Conservation (phyloP, 1,140 invertebrate genomes). For the Subanguina moxae region DNA sequence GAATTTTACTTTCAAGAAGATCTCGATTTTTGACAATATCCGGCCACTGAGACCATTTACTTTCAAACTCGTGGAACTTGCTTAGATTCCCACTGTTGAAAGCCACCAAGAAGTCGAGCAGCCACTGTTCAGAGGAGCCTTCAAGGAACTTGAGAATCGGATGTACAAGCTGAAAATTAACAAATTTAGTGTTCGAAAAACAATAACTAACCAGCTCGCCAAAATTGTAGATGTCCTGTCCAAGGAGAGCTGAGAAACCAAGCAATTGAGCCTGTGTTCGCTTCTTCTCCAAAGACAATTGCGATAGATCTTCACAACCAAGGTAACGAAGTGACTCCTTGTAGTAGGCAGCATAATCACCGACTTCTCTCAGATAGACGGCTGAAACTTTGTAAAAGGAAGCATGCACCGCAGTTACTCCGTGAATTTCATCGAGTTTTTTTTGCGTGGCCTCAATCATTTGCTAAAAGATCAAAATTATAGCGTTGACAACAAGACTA, state of each 20-base stretch:
- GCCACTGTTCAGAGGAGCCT: conserved; percentile 78
- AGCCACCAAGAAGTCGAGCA: conserved; percentile 80
- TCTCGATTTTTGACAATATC: conserved; percentile 80
- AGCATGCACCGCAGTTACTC: conserved; percentile 85
- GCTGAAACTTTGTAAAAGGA: conserved; percentile 90
- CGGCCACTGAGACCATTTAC: conserved; percentile 75
- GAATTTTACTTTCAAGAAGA: conserved; percentile 80
- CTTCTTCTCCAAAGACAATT: conserved; percentile 60
- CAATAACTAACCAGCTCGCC: conserved; percentile 75
- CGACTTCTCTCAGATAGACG: conserved; percentile 78
- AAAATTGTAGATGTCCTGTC: conserved; percentile 93
- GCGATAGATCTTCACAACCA: conserved; percentile 78
- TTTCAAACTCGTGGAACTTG: conserved; percentile 76
- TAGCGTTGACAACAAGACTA: background rate
- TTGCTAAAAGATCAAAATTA: conserved; percentile 63
- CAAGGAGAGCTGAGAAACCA: conserved; percentile 84
- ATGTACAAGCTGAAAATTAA: conserved; percentile 13
- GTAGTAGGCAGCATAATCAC: conserved; percentile 87
- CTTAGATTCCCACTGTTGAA: conserved; percentile 86
- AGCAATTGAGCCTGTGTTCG: conserved; percentile 79
- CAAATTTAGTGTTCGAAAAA: background rate
- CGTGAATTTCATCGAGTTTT: conserved; percentile 80
- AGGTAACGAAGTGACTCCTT: conserved; percentile 86
- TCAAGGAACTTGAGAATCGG: conserved; percentile 69
- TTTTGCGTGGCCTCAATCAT: conserved; percentile 84